phyloP scores from a whole-genome alignment of 1,140 invertebrate genomes.

The Drosophila nigrodunni region DNA sequence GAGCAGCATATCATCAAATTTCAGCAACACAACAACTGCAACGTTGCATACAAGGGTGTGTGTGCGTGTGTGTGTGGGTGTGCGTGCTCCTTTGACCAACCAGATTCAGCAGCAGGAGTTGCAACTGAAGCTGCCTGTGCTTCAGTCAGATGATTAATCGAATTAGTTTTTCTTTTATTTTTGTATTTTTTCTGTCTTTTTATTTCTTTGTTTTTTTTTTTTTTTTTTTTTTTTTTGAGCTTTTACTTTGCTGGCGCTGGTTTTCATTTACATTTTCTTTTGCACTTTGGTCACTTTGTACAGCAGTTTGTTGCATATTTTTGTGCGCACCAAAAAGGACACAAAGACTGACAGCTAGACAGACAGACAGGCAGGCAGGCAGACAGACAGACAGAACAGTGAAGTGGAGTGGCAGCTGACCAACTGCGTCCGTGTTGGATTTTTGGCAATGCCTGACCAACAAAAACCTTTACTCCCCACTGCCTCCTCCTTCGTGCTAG shows the following conservation, averaged over 20 bases:
- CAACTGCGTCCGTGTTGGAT: constrained; percentile 74
- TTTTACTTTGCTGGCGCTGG: constrained; percentile 45
- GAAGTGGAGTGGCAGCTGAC: constrained; percentile 62
- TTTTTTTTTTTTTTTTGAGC: constrained; percentile 21
- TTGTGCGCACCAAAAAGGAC: constrained; percentile 43
- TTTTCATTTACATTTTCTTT: constrained; percentile 82
- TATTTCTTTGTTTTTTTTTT: background rate
- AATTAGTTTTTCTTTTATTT: constrained; percentile 75
- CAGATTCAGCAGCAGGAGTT: constrained; percentile 22
- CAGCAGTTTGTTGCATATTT: constrained; percentile 71
- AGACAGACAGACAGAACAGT: background rate
- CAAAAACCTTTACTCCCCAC: background rate
- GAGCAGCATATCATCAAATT: constrained; percentile 45
- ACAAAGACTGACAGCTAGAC: background rate
- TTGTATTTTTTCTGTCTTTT: constrained; percentile 7
- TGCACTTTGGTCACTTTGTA: constrained; percentile 55
- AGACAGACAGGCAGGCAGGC: too few species aligned
- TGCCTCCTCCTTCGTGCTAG: background rate
- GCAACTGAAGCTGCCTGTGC: background rate
- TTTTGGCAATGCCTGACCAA: constrained; percentile 69
- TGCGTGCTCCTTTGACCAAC: constrained; percentile 35
- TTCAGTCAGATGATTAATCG: constrained; percentile 77
- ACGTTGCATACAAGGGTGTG: constrained; percentile 22
- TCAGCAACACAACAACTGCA: constrained; percentile 61
- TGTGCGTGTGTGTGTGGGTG: constrained; percentile 21